Conservation (phyloP, 2,113 vertebrate genomes). For the Isurus oxyrinchus region DNA sequence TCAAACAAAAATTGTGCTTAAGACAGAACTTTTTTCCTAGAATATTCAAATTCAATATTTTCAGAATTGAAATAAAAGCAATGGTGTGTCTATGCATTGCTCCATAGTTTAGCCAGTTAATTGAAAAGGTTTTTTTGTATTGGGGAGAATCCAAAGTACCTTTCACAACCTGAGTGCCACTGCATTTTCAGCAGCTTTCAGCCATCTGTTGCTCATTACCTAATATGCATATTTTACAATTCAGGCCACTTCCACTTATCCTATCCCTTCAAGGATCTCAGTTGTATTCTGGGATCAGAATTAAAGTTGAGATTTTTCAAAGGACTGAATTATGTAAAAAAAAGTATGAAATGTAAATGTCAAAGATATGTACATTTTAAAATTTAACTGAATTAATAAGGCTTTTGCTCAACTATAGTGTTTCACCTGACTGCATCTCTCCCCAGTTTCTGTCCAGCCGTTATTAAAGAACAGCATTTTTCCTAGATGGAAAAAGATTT, state of each 20-base stretch:
- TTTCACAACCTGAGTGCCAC: not conserved
- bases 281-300: not conserved
- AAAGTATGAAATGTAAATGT: constrained; percentile 5
- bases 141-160: not conserved
- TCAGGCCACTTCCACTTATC: not conserved
- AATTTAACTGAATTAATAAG: not conserved
- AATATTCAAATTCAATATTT: not conserved
- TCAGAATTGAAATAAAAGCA: not conserved
- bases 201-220: constrained; percentile 15
- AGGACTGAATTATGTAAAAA: not conserved
- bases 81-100: not conserved
- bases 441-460: not conserved
- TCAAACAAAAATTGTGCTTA: not conserved
- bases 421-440: not conserved
- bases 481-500: not conserved
- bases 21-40: not conserved
- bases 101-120: not conserved
- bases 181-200: not conserved
- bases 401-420: constrained; percentile 9
- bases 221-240: not conserved
- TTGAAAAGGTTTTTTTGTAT: not conserved
- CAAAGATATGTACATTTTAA: constrained; percentile 17
- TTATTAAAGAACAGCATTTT: constrained; percentile 28
- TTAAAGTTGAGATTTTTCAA: constrained; percentile 1
- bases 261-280: not conserved